Base-by-base conservation (phyloP, 1,140 invertebrate genomes). In the Drosophila virilis region DNA sequence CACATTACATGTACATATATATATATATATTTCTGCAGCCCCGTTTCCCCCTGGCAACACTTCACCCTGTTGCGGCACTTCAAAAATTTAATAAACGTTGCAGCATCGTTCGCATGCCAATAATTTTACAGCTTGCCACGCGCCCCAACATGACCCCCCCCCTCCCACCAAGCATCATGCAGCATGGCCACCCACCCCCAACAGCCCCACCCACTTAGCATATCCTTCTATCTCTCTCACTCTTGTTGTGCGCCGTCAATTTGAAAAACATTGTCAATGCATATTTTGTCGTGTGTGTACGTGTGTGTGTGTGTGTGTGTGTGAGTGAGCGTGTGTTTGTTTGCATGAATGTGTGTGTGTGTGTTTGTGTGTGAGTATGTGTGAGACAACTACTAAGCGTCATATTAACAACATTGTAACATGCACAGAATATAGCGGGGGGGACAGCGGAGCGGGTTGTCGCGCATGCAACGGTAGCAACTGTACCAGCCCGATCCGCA, bases 71-170 rank as follows among this genome's bases (percentile, higher is more conserved):
- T 70, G 71, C 65, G 79, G 76, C 83, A 86, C 84, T 88, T 88
- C 61, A 83, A 86, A 86, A 86, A 86, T 88, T 86, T 86, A 86
- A 86, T 86, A 88, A 86, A 88, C 83, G 79, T 72, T 79, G 76
- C 83, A 74, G 83, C 83, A 86, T 83, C 83, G 78, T 79, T 88
- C 72, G 83, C 83, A 88, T 88, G 83, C 83, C 83, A 86, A 86
- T 86, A 86, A 86, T 88, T 88, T 88, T 62, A 65, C 79, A 68
- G 28, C 62, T 28, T 28, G 55, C 67, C 43, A 48, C 22, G 15
- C 71, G 13, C 3, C 46, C 40, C 22, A 42, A 35, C 38, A 37
- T 28, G 3, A 37, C 58, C 45, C 8, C 51, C 22, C 38, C 17
- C 17, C 17, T 17, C 17, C 17, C 17, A 1, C 1, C 17, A 12